Conservation (phyloP, 2,888 invertebrate species). For the Monoplex corrugatus region DNA sequence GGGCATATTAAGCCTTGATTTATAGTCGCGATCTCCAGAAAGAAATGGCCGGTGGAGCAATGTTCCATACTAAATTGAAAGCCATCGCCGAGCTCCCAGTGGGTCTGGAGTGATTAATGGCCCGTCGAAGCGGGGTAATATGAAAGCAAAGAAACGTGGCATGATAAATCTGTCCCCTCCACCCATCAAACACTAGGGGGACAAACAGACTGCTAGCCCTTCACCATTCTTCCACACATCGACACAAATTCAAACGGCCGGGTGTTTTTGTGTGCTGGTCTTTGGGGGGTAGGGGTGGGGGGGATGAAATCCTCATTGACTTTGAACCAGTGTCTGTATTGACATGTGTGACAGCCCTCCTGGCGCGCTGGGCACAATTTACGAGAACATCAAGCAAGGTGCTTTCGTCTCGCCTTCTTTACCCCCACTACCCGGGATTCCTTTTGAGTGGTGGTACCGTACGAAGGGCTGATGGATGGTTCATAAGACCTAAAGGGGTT, state of each 20-base stretch:
- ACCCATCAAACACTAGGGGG: constrained; percentile 39
- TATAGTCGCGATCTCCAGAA: constrained; percentile 40
- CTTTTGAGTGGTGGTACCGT: not conserved
- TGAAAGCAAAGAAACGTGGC: constrained; percentile 51
- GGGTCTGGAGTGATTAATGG: constrained; percentile 49
- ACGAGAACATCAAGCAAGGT: constrained; percentile 20
- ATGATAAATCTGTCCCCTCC: constrained; percentile 51
- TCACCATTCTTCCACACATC: constrained; percentile 1
- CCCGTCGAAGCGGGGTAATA: constrained; percentile 42
- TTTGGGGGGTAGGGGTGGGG: not conserved
- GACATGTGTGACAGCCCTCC: constrained; percentile 42
- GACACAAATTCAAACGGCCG: constrained; percentile 19
- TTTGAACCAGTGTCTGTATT: constrained; percentile 41
- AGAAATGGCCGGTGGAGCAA: constrained; percentile 44
- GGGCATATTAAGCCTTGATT: constrained; percentile 52
- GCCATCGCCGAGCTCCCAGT: constrained; percentile 42
- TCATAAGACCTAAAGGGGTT: constrained; percentile 20
- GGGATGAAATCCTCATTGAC: constrained; percentile 48
- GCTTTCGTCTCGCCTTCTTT: not conserved
- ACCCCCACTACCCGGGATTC: not conserved
- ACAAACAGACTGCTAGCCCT: constrained; percentile 1
- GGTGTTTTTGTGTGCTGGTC: constrained; percentile 8
- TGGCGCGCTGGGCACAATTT: not conserved
- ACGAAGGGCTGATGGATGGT: constrained; percentile 23
- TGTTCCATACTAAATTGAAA: constrained; percentile 51